Conservation (phyloP, 2,113 vertebrate species). For the Leptobrachium ailaonicum region DNA sequence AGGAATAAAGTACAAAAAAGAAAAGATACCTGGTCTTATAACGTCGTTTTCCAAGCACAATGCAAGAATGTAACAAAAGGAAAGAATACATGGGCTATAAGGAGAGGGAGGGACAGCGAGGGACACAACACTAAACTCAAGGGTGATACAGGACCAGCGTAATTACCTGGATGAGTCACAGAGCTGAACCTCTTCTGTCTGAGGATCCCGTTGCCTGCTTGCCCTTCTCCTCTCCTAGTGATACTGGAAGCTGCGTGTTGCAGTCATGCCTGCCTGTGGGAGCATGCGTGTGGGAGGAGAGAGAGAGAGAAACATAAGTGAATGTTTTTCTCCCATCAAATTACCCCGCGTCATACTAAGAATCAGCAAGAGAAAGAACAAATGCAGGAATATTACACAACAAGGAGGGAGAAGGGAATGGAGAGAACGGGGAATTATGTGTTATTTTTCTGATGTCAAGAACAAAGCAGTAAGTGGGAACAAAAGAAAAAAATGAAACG, state of each 20-base stretch:
- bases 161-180: slow-evolving; percentile 47
- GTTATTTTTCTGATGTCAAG: not conserved
- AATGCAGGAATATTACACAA: slow-evolving; percentile 24
- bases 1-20: not conserved
- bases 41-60: not conserved
- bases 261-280: slow-evolving; percentile 39
- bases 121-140: not conserved
- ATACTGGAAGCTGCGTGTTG: slow-evolving; percentile 39
- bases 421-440: slow-evolving; percentile 1
- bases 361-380: slow-evolving; percentile 30
- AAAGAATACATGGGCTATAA: not conserved
- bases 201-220: slow-evolving; percentile 6
- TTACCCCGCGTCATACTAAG: slow-evolving; percentile 37
- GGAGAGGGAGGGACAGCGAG: not conserved
- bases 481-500: not conserved
- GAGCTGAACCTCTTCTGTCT: slow-evolving; percentile 32
- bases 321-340: slow-evolving; percentile 45
- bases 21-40: slow-evolving; percentile 22
- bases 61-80: slow-evolving; percentile 1
- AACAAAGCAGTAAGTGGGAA: not conserved
- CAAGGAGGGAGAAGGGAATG: not conserved
- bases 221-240: slow-evolving; percentile 34
- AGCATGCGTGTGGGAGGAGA: slow-evolving; percentile 41
- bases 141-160: slow-evolving; percentile 5
- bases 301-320: slow-evolving; percentile 25